These are phyloP conservation scores for Pterostichus madidus DNA, from an alignment of 2,888 invertebrate genomes.

Conservation along the genomic window DNA sequence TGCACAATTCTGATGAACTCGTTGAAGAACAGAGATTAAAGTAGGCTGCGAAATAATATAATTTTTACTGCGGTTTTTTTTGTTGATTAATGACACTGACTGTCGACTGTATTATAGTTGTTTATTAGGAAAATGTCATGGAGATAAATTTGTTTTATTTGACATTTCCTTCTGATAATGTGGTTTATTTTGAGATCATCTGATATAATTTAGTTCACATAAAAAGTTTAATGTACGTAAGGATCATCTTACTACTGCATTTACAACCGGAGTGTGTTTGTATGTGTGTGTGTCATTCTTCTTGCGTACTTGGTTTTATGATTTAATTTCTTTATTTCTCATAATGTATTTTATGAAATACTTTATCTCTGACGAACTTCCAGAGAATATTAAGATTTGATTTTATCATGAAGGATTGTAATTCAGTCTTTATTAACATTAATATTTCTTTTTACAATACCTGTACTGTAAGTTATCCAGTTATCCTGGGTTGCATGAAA, in stretches of 20 bases:
- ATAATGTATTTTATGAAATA: background rate
- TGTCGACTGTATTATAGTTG: background rate
- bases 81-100: conserved; percentile 3
- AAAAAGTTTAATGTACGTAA: conserved; percentile 8
- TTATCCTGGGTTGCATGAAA: too few species aligned
- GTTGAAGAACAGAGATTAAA: background rate
- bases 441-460: too few species aligned
- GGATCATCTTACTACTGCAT: conserved; percentile 11
- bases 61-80: background rate
- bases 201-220: conserved; percentile 1
- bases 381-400: background rate
- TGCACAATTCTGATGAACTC: background rate
- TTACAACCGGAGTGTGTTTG: background rate
- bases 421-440: background rate
- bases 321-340: conserved; percentile 38
- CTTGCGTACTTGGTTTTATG: conserved; percentile 10
- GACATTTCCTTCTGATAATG: conserved; percentile 21
- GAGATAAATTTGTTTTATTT: conserved; percentile 30
- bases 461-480: too few species aligned
- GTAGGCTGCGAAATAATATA: conserved; percentile 1
- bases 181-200: conserved; percentile 7
- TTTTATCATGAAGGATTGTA: background rate
- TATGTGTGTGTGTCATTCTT: background rate
- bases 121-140: conserved; percentile 27
- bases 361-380: background rate